Percentiles rank a stretch among this genome's conserved stretches.
These are phyloP conservation scores for Halcyon badia DNA, from an alignment of 2,797 vertebrate species.

Conservation along the genomic window DNA sequence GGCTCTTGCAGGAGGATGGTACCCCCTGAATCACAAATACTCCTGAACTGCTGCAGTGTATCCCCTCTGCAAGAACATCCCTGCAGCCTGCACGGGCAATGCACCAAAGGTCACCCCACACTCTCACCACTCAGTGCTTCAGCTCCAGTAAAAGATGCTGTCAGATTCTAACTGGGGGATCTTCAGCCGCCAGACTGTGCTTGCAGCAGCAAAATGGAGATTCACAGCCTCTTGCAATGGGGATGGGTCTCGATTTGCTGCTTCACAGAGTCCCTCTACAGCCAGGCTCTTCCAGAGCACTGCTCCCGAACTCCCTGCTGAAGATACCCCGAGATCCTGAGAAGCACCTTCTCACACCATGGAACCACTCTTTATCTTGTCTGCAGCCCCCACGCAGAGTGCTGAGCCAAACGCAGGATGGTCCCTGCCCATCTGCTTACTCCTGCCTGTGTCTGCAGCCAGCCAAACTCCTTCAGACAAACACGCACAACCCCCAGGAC, in stretches of 20 bases:
- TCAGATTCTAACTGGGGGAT: not conserved
- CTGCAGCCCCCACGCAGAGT: not conserved
- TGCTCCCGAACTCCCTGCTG: not conserved
- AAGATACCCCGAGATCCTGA: not conserved
- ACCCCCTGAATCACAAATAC: rapidly evolving
- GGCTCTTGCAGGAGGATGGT: not conserved
- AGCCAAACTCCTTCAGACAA: not conserved
- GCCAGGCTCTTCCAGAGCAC: not conserved
- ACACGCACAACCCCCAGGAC: no score
- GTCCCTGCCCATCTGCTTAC: not conserved
- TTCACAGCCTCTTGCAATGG: not conserved
- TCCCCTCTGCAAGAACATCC: not conserved
- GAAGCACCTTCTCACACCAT: not conserved
- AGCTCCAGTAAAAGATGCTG: rapidly evolving
- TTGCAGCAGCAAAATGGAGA: not conserved
- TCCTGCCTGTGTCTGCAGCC: not conserved
- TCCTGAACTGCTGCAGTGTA: not conserved
- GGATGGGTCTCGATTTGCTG: not conserved
- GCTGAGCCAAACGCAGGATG: not conserved
- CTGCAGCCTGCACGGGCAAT: rapidly evolving
- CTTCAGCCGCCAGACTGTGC: not conserved
- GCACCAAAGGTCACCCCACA: rapidly evolving
- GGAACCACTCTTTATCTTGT: rapidly evolving
- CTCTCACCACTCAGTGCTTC: rapidly evolving
- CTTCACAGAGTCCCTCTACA: not conserved